Conservation (phyloP, 2,797 vertebrate genomes). For the Bradypodion ventrale region DNA sequence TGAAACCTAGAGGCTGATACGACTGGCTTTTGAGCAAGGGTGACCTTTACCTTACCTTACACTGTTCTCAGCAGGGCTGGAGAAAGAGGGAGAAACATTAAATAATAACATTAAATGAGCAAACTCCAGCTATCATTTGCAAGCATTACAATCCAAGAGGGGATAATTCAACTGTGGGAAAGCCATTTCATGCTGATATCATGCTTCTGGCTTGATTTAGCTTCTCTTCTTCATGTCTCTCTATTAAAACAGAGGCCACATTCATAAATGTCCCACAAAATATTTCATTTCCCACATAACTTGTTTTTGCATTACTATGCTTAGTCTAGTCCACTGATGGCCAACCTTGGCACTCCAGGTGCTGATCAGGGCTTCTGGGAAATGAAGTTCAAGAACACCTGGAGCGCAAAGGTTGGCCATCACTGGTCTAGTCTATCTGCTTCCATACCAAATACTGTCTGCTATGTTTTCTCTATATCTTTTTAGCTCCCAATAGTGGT, state of each 20-base stretch:
- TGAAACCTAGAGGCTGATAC: too few relatives aligned
- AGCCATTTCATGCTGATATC: not conserved
- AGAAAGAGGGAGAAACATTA: not conserved
- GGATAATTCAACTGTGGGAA: not conserved
- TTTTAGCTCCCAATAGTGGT: not conserved
- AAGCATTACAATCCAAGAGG: not conserved
- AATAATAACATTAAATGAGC: not conserved
- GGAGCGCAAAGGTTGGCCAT: too few relatives aligned
- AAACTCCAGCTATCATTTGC: not conserved
- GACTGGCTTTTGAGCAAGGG: too few relatives aligned
- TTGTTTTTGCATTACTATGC: not conserved
- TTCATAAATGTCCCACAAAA: not conserved
- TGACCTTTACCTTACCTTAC: too few relatives aligned
- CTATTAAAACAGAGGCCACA: not conserved
- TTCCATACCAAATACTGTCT: not conserved
- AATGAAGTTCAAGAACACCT: too few relatives aligned
- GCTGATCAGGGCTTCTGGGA: too few relatives aligned
- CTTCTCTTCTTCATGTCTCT: not conserved
- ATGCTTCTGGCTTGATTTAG: not conserved
- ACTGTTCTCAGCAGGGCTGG: too few relatives aligned
- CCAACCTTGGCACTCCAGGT: too few relatives aligned
- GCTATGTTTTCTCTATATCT: slow-evolving; percentile 2
- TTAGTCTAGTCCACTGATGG: too few relatives aligned
- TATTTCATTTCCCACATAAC: slow-evolving; percentile 25
- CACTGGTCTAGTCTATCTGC: too few relatives aligned